phyloP scores from a whole-genome alignment of 2,888 invertebrate species.

The Silvanus unidentatus region DNA sequence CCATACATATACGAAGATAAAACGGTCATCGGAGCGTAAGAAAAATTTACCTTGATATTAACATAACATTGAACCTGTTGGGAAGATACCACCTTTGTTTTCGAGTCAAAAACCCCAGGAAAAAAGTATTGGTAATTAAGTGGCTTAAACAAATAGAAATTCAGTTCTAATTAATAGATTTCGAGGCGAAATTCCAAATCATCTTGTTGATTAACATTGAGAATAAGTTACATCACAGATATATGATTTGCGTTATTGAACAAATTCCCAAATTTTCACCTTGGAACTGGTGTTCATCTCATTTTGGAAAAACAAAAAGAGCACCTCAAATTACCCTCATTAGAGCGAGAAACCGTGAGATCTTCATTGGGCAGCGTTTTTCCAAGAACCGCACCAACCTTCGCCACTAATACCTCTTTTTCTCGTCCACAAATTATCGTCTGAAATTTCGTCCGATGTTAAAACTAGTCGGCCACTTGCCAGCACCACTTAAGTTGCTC shows the following conservation, averaged over 20 bases:
- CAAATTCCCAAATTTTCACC: too few species aligned
- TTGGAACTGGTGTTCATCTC: too few species aligned
- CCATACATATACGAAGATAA: conserved; percentile 1
- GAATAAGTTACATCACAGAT: too few species aligned
- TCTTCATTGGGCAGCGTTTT: too few species aligned
- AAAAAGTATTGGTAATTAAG: conserved; percentile 11
- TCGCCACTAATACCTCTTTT: background rate
- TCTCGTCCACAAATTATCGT: background rate
- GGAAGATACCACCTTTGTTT: conserved; percentile 14
- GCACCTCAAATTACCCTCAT: too few species aligned
- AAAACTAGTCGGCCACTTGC: conserved; percentile 7
- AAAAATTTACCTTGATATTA: conserved; percentile 12
- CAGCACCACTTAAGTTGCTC: conserved; percentile 9
- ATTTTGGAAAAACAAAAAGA: too few species aligned
- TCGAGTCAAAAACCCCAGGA: conserved; percentile 20
- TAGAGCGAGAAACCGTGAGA: too few species aligned
- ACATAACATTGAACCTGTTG: conserved; percentile 20
- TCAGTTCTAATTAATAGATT: too few species aligned
- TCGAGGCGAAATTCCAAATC: too few species aligned
- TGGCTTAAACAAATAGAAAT: too few species aligned
- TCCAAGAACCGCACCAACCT: background rate
- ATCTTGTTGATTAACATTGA: too few species aligned
- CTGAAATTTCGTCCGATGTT: conserved; percentile 7
- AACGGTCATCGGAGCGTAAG: conserved; percentile 17
- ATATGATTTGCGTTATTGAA: too few species aligned